Base-by-base conservation (phyloP, 1,140 invertebrate species). In the Cydia pomonella region DNA sequence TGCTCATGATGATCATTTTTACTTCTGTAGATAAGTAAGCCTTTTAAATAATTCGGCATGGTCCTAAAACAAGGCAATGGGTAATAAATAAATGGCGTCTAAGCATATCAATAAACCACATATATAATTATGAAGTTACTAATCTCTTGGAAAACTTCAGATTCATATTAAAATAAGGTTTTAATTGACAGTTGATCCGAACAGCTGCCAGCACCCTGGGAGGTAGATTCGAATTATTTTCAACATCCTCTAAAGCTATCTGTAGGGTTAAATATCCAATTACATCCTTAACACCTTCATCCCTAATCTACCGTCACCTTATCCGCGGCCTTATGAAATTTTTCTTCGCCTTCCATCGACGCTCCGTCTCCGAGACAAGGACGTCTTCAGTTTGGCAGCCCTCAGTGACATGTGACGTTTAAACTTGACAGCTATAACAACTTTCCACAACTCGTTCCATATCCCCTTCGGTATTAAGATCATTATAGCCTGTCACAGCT, bases 341-440 rank as follows among this genome's bases (percentile, higher is more conserved):
- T 73, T 78, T 77, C 66, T 74, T 73, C 41, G 74, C 50, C 76
- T 75, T 76, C 76, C 73, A 74, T 77, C 66, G 74, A 75, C 75
- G 72, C 62, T 74, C 78, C 71, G 73, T 75, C 73, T 59, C 75
- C 82, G 82, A 80, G 79, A 80, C 73, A 83, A 74, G 77, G 76
- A 59, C 82, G 83, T 84, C 83, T 84, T 87, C 81, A 74, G 82
- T 81, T 80, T 84, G 82, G 87, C 84, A 83, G 77, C 80, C 80
- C 76, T 81, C 74, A 76, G 75, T 83, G 83, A 89, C 81, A 80
- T 85, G 78, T 85, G 86, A 88, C 84, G 76, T 85, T 85, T 79
- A 82, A 71, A 75, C 82, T 82, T 87, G 87, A 88, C 87, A 89
- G 78, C 75, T 75, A 69, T 63, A 78, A 77, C 75, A 73, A 41